phyloP scores from a whole-genome alignment of 2,888 invertebrate genomes.

The Melanotus villosus region DNA sequence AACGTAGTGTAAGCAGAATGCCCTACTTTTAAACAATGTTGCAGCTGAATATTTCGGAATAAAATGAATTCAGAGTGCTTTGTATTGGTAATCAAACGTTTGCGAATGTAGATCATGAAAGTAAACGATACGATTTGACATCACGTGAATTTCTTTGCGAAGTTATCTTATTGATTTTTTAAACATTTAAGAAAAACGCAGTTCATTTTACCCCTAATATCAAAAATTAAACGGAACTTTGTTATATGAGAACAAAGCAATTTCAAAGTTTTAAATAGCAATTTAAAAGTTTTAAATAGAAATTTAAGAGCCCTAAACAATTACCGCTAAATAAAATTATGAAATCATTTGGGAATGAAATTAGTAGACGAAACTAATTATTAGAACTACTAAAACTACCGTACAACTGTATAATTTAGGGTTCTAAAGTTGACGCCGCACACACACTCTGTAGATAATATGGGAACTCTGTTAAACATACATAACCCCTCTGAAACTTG shows the following conservation, averaged over 20 bases:
- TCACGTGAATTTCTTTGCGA: no score
- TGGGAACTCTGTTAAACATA: conserved; percentile 29
- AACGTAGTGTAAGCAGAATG: conserved; percentile 3
- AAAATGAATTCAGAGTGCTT: conserved; percentile 1
- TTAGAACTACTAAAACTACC: conserved; percentile 11
- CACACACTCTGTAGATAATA: conserved; percentile 20
- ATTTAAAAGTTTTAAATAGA: conserved; percentile 16
- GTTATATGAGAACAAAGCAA: background rate
- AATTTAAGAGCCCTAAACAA: conserved; percentile 18
- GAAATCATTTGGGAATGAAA: conserved; percentile 7
- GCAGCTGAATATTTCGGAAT: conserved; percentile 14
- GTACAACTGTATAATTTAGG: conserved; percentile 22
- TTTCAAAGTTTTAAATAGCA: conserved; percentile 11
- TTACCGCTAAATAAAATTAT: conserved; percentile 15
- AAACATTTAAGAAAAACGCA: no score
- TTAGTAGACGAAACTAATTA: conserved; percentile 25
- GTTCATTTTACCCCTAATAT: no score
- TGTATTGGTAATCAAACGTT: conserved; percentile 10
- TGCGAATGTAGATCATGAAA: background rate
- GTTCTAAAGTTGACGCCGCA: conserved; percentile 21
- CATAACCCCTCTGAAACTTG: conserved; percentile 27
- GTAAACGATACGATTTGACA: conserved; percentile 18
- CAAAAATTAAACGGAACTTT: background rate
- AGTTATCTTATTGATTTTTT: no score
- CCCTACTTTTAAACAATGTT: conserved; percentile 18